phyloP scores from a whole-genome alignment of 2,113 vertebrate species.

The Uropsilus gracilis region DNA sequence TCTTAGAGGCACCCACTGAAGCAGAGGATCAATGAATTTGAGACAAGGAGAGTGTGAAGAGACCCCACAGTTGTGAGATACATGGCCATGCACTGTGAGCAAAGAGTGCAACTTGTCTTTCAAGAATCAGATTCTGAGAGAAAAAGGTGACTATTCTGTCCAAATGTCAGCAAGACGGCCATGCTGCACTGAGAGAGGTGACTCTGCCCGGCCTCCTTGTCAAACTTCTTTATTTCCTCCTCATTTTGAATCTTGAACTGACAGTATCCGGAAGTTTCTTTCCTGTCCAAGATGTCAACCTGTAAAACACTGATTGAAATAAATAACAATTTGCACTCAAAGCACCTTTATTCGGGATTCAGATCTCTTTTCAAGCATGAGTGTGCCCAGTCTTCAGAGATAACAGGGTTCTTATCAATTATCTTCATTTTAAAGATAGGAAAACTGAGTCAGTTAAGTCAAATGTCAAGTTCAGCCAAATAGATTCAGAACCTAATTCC shows the following conservation, averaged over 20 bases:
- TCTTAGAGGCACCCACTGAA: not conserved
- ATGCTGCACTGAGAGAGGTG: not conserved
- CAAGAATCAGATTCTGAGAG: not conserved
- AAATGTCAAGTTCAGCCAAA: conserved; percentile 49
- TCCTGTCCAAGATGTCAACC: conserved; percentile 14
- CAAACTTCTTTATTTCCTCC: not conserved
- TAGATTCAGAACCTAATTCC: conserved; percentile 40
- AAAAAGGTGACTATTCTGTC: not conserved
- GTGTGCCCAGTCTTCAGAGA: conserved; percentile 17
- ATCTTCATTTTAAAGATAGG: conserved; percentile 44
- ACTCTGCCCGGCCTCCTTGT: not conserved
- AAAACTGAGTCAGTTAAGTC: conserved; percentile 57
- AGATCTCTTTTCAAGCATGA: conserved; percentile 21
- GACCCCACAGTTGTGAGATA: not conserved
- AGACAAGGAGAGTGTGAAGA: not conserved
- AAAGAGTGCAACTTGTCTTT: not conserved
- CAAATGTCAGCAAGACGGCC: not conserved
- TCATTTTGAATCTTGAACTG: conserved; percentile 10
- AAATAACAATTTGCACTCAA: conserved; percentile 30
- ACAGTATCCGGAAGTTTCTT: not conserved
- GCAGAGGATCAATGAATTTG: not conserved
- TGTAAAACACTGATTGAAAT: conserved; percentile 6
- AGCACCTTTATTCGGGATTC: conserved; percentile 45
- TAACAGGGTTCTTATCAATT: conserved; percentile 38
- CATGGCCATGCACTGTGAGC: not conserved